A percentile compares a stretch with the other conserved stretches of the same genome.
phyloP scores from a whole-genome alignment of 2,888 invertebrate species.

The Sipunculus nudus region DNA sequence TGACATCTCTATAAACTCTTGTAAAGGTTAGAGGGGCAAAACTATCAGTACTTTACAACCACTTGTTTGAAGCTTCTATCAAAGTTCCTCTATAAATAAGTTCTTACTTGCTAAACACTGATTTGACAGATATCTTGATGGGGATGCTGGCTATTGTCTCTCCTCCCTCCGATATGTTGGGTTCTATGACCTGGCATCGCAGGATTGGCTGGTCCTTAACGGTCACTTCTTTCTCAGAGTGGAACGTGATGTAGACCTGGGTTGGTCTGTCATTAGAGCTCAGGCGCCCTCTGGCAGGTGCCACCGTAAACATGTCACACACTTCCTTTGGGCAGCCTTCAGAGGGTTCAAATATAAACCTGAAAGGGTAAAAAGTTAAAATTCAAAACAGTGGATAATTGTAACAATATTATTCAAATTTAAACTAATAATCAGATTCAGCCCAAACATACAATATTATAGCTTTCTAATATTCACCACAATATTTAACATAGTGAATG shows the following conservation, averaged over 20 bases:
- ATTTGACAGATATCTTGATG: slow-evolving; percentile 64
- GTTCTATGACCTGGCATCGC: slow-evolving; percentile 65
- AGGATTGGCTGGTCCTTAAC: slow-evolving; percentile 64
- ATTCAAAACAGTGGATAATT: not conserved
- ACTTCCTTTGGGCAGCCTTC: slow-evolving; percentile 53
- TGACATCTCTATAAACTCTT: no score
- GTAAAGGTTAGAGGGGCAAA: no score
- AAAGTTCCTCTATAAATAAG: no score
- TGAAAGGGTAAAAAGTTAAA: slow-evolving; percentile 32
- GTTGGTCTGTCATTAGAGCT: slow-evolving; percentile 59
- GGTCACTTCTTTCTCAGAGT: slow-evolving; percentile 56
- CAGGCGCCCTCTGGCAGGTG: slow-evolving; percentile 60
- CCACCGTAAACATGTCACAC: slow-evolving; percentile 58
- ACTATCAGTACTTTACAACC: no score
- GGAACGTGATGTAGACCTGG: slow-evolving; percentile 58
- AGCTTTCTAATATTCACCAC: no score
- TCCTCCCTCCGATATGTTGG: slow-evolving; percentile 58
- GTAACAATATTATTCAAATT: not conserved
- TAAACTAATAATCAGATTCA: no score
- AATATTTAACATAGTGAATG: no score
- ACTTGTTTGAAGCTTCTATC: no score
- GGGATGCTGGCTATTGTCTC: slow-evolving; percentile 66
- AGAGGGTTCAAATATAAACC: slow-evolving; percentile 59
- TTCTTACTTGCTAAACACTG: slow-evolving; percentile 66
- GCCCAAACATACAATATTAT: no score